A percentile compares a stretch with the other conserved stretches of the same genome.
These are phyloP conservation scores for Ecdyonurus torrentis DNA, from an alignment of 2,888 invertebrate species.

Conservation along the genomic window DNA sequence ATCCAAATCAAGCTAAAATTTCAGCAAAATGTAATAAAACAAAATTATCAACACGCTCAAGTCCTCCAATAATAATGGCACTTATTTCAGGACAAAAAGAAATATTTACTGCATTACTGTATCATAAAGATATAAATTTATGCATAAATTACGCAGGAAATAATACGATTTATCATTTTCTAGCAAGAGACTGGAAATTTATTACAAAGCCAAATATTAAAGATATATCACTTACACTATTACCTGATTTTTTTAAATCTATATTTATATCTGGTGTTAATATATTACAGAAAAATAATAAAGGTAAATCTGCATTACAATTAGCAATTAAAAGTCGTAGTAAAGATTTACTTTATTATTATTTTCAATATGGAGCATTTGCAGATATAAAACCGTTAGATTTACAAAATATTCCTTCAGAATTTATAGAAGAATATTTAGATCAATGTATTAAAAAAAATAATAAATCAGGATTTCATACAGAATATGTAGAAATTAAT, in stretches of 20 bases:
- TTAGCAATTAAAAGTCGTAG: not conserved
- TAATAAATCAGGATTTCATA: not conserved
- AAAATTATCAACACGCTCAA: not conserved
- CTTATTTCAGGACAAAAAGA: not conserved
- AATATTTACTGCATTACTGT: not conserved
- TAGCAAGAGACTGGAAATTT: not conserved
- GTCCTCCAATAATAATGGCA: not conserved
- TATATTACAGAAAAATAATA: not conserved
- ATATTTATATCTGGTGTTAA: not conserved
- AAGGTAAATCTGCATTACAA: not conserved
- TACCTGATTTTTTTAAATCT: not conserved
- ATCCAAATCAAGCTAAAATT: not conserved
- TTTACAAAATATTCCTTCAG: not conserved
- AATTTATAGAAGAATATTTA: not conserved
- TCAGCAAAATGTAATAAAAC: not conserved
- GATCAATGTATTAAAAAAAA: not conserved
- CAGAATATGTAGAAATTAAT: not conserved
- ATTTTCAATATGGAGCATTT: not conserved
- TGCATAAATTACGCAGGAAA: not conserved
- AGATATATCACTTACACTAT: not conserved
- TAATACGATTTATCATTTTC: not conserved
- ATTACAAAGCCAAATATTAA: not conserved
- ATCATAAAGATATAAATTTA: not conserved
- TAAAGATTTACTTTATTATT: not conserved
- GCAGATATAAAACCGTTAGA: not conserved